phyloP scores from a whole-genome alignment of 2,113 vertebrate genomes.

The Saccopteryx bilineata region DNA sequence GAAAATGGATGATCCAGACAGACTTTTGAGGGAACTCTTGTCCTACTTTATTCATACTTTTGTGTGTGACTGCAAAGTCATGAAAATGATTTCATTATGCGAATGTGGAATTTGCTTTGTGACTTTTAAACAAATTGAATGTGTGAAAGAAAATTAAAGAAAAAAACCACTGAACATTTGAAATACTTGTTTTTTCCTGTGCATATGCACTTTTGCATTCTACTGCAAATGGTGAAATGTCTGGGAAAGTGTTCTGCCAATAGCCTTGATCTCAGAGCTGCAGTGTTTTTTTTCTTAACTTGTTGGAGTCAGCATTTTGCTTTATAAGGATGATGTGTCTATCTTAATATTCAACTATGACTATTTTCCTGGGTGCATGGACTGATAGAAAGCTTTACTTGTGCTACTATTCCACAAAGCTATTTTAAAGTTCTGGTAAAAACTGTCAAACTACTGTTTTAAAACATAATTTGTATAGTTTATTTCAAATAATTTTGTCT shows the following conservation, averaged over 20 bases:
- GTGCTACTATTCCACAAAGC: neutral
- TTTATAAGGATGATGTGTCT: neutral
- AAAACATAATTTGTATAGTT: slow-evolving; percentile 13
- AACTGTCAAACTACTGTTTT: neutral
- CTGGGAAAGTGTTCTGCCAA: neutral
- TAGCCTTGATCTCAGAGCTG: slow-evolving; percentile 8
- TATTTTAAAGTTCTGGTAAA: slow-evolving; percentile 27
- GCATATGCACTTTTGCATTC: neutral
- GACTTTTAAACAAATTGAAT: slow-evolving; percentile 43
- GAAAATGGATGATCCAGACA: neutral
- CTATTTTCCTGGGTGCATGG: neutral
- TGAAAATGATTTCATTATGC: slow-evolving; percentile 21
- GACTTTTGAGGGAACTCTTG: neutral
- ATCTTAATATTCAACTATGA: neutral
- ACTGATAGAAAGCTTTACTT: neutral
- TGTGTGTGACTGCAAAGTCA: neutral
- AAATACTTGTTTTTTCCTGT: slow-evolving; percentile 35
- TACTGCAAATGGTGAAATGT: neutral
- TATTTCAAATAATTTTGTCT: slow-evolving; percentile 52
- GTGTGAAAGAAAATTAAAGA: neutral
- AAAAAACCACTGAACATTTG: neutral
- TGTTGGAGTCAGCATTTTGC: slow-evolving; percentile 43
- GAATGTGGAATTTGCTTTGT: slow-evolving; percentile 41
- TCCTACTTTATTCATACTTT: slow-evolving; percentile 14
- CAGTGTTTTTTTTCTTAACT: slow-evolving; percentile 21